These are phyloP conservation scores for Mustela nigripes DNA, from an alignment of 2,113 vertebrate genomes.

Conservation along the genomic window DNA sequence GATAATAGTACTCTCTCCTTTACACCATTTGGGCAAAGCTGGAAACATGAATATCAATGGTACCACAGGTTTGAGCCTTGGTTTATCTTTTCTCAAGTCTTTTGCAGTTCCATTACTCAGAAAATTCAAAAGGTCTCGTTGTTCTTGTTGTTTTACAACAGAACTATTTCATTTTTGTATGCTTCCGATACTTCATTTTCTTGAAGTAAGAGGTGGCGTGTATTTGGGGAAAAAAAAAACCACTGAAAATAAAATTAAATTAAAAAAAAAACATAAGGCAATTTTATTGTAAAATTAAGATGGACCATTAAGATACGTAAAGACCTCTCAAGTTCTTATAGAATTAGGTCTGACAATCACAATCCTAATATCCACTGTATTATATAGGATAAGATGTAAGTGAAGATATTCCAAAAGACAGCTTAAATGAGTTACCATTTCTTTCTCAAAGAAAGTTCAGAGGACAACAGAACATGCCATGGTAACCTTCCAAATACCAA, in stretches of 20 bases:
- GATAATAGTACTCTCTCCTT: neutral
- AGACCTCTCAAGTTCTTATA: neutral
- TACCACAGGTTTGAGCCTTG: neutral
- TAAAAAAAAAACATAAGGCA: neutral
- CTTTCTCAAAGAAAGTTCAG: neutral
- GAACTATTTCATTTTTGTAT: neutral
- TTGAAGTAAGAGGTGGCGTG: neutral
- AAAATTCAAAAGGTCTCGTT: neutral
- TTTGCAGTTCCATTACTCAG: neutral
- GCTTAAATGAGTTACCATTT: neutral
- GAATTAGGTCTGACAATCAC: neutral
- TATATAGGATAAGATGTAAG: neutral
- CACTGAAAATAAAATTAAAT: too few relatives aligned
- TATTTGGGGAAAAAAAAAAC: neutral
- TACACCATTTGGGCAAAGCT: neutral
- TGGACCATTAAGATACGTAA: neutral
- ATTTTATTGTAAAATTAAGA: conserved; percentile 9
- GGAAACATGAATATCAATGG: neutral
- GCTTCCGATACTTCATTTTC: neutral
- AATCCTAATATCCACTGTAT: neutral
- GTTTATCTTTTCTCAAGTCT: neutral
- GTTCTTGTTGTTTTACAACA: neutral
- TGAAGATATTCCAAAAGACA: neutral
- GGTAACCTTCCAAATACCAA: neutral
- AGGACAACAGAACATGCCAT: neutral